Base-by-base conservation (phyloP, 2,113 vertebrate genomes). In the Pycnonotus jocosus region DNA sequence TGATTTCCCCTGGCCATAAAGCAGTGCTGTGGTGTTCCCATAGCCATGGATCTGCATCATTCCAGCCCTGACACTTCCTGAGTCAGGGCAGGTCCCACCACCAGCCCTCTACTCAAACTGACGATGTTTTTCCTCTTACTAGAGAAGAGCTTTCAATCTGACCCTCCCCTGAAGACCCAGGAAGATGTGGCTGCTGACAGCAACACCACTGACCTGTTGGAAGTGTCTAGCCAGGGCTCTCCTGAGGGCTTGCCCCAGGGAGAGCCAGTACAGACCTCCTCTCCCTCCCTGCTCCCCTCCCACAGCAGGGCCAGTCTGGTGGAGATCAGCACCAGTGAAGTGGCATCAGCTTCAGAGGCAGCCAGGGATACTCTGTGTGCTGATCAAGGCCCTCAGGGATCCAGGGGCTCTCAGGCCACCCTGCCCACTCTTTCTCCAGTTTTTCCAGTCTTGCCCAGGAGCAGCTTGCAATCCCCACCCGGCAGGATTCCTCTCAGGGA, bases 161-260 rank as follows among this genome's bases (percentile, higher is more conserved):
- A 71, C 2, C 8, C 35, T 61, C 47, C 62, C 0, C 10, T 6
- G 2, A 72, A 82, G 45, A n/a, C 24, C 42, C 64, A 94, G 44
- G 56, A 83, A 28, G 79, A 95, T 1, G 16, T 73, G 71, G 18
- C 71, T 56, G 94, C 88, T 60, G 94, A 96, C 85, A 96, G 92
- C 82, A 95, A 96, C 88, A 95, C 90, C 40, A 56, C 72, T 0
- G 88, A 96, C 69, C 31, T 86, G 30, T 28, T 92, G 40, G 92
- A 94, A 19, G n/a, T 15, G 0, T 62, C 74, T 6, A 81, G 82
- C 79, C 90, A 51, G 33, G 68, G 51, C 35, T 85, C 81, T 27
- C 5, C 73, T 0, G 19, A 71, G 86, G 15, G 1, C 15, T 27
- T 40, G 16, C 20, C 4, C 0, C 74, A 20, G 3, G 79, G 7